These are phyloP conservation scores for Rotaria magnacalcarata DNA, from an alignment of 2,888 invertebrate species.

Conservation along the genomic window DNA sequence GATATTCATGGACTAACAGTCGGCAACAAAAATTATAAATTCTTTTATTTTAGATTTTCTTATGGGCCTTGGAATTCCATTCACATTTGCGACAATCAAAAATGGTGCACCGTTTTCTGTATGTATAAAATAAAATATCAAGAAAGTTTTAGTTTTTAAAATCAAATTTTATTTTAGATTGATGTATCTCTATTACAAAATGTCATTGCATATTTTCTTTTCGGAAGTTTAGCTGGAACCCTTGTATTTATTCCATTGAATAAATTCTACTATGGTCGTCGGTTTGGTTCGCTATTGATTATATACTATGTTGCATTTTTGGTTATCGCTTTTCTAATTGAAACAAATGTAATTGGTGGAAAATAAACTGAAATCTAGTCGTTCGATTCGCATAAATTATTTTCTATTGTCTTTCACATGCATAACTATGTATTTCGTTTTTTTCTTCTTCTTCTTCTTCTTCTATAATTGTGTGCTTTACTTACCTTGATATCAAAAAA, in stretches of 20 bases:
- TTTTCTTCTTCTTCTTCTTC: neutral
- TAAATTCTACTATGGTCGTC: conserved; percentile 38
- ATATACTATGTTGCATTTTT: conserved; percentile 39
- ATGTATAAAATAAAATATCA: neutral
- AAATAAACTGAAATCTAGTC: neutral
- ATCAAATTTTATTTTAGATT: conserved; percentile 14
- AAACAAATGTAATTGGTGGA: conserved; percentile 38
- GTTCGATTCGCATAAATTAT: neutral
- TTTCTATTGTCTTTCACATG: neutral
- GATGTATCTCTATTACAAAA: conserved; percentile 39
- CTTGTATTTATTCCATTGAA: conserved; percentile 45
- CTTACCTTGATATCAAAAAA: neutral
- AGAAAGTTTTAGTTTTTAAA: neutral
- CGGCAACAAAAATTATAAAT: neutral
- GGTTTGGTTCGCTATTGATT: conserved; percentile 37
- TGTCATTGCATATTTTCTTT: conserved; percentile 41
- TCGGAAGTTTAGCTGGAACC: conserved; percentile 37
- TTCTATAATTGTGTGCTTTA: neutral
- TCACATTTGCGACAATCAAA: conserved; percentile 50
- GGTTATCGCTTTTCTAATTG: conserved; percentile 40
- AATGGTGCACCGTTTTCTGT: conserved; percentile 30
- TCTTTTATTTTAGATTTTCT: conserved; percentile 52
- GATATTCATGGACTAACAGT: conserved; percentile 5
- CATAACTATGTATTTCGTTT: neutral
- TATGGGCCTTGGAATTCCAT: conserved; percentile 58